Base-by-base conservation (phyloP, 2,113 vertebrate species). In the Speoplatyrhinus poulsoni region DNA sequence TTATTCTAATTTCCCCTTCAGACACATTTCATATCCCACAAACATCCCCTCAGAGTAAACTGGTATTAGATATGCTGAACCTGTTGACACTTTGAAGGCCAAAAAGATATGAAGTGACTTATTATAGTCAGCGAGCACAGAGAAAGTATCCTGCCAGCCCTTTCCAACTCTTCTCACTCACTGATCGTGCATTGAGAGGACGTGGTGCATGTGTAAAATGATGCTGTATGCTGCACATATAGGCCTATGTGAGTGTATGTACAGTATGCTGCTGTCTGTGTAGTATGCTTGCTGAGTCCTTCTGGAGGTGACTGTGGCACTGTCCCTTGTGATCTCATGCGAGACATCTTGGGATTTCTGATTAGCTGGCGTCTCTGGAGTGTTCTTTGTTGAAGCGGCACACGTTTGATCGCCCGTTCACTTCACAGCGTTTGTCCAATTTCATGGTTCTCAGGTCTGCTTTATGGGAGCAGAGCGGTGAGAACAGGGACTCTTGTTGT, bases 361-460 rank as follows among this genome's bases (percentile, higher is more conserved):
- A 53, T 60, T 60, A 60, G 58, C 19, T 33, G 16, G 32, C n/a
- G 1, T 13, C 41, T 55, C 59, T 54, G 47, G 59, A 57, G 41
- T 55, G 49, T 32, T 62, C 49, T 65, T 77, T 67, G 59, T 60
- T 19, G 19, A 65, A 76, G 26, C 52, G 49, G 49, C 0, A 46
- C 62, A 61, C 64, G 63, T 76, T 80, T 70, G 75, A 84, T 79
- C 69, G 70, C 66, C 65, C 67, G 54, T 74, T 85, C 55, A 75
- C 56, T 62, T 71, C 70, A 82, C 61, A 72, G 80, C 33, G 52
- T 65, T 76, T 65, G 70, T 86, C 69, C 73, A 87, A 87, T 90
- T 89, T 88, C 80, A 87, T 73, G 83, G 69, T 76, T 87, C 77
- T 86, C 77, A 79, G 69, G 32, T 55, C 76, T 84, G 74, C 64